phyloP scores from a whole-genome alignment of 2,113 vertebrate genomes.

The Eptesicus fuscus region DNA sequence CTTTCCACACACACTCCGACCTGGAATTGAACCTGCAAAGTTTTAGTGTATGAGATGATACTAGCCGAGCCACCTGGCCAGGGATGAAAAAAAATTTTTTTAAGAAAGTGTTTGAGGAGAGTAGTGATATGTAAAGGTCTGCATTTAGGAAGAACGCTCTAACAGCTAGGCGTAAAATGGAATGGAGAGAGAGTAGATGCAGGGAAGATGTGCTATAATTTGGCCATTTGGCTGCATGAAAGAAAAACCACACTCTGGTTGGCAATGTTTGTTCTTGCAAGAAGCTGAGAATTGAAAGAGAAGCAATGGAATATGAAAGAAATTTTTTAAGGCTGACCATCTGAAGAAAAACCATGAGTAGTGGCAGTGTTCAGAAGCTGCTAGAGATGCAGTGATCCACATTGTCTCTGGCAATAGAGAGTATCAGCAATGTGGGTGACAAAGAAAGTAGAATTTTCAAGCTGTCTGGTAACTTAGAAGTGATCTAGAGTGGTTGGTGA shows the following conservation, averaged over 20 bases:
- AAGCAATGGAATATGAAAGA: slow-evolving; percentile 38
- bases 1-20: not conserved
- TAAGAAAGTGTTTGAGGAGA: not conserved
- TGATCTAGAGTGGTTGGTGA: not conserved
- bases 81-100: not conserved
- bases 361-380: not conserved
- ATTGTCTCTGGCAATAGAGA: not conserved
- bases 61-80: not conserved
- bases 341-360: not conserved
- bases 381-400: not conserved
- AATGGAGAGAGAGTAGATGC: not conserved
- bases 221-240: slow-evolving; percentile 16
- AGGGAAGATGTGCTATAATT: slow-evolving; percentile 31
- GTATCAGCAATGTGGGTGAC: not conserved
- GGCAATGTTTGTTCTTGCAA: slow-evolving; percentile 31
- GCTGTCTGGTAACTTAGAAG: not conserved
- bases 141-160: slow-evolving; percentile 39
- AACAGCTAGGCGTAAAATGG: slow-evolving; percentile 8
- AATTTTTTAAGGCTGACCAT: slow-evolving; percentile 30
- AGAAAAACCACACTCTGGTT: slow-evolving; percentile 30
- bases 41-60: not conserved
- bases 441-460: not conserved
- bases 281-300: slow-evolving; percentile 28
- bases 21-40: not conserved
- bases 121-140: slow-evolving; percentile 13